phyloP scores from a whole-genome alignment of 2,888 invertebrate genomes.

The Calameuta filiformis region DNA sequence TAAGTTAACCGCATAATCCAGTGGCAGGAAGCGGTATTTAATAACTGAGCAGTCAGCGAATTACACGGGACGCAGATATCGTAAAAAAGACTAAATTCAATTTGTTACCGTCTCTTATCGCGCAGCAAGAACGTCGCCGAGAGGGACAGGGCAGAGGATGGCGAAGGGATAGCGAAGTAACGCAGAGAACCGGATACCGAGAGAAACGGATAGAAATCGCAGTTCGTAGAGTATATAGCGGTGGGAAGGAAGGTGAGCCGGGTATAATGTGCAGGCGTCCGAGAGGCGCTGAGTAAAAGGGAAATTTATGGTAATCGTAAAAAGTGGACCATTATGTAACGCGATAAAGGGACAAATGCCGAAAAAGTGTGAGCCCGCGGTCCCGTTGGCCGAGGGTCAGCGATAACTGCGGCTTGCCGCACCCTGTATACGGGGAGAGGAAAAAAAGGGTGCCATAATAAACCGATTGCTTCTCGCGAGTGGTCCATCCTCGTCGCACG shows the following conservation, averaged over 20 bases:
- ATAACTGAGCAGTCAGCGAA: conserved; percentile 2
- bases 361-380: conserved; percentile 20
- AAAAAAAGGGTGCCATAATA: neutral
- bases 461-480: neutral
- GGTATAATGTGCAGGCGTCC: conserved; percentile 23
- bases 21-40: neutral
- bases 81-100: conserved; percentile 32
- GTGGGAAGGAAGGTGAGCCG: conserved; percentile 1
- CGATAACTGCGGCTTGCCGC: neutral
- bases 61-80: conserved; percentile 6
- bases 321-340: conserved; percentile 41
- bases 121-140: conserved; percentile 30
- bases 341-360: conserved; percentile 35
- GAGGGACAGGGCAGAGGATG: conserved; percentile 13
- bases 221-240: no score
- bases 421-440: neutral
- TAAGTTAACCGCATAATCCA: conserved; percentile 1
- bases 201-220: no score
- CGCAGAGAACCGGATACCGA: no score
- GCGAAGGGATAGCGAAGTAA: neutral
- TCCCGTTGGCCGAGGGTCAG: neutral
- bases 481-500: neutral
- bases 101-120: conserved; percentile 24
- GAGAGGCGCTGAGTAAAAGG: conserved; percentile 27
- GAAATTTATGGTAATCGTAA: conserved; percentile 47